Conservation (phyloP, 2,797 vertebrate genomes). For the Peromyscus nudipes region DNA sequence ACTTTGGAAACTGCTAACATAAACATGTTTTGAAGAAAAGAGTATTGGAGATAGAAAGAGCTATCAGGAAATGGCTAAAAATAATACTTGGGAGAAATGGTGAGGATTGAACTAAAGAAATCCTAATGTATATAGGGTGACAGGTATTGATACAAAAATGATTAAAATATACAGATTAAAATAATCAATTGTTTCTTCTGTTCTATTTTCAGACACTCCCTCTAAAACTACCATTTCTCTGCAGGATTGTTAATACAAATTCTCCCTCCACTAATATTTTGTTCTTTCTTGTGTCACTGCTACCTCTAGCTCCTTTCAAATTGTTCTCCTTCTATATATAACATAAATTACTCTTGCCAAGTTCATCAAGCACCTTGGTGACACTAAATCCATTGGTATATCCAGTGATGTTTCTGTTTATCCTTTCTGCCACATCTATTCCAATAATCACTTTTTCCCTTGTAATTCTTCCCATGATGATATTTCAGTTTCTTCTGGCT, state of each 20-base stretch:
- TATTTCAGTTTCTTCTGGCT: neutral
- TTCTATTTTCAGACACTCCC: neutral
- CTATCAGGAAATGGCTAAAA: neutral
- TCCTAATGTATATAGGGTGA: neutral
- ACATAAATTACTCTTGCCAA: constrained; percentile 18
- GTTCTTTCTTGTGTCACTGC: neutral
- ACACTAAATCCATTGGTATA: constrained; percentile 17
- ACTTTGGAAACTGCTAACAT: constrained; percentile 3
- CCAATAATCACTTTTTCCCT: neutral
- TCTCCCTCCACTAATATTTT: neutral
- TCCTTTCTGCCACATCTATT: neutral
- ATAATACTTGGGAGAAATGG: constrained; percentile 18
- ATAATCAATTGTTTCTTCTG: neutral
- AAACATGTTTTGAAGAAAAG: constrained; percentile 2
- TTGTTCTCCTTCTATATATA: neutral
- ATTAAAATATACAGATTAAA: neutral
- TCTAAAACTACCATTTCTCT: constrained; percentile 18
- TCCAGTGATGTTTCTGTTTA: neutral
- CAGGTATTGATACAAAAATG: neutral
- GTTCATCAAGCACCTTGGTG: constrained; percentile 28
- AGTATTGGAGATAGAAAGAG: neutral
- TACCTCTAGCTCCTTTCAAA: neutral
- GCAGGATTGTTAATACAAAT: neutral
- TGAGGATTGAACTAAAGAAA: neutral
- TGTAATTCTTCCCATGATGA: neutral